Evolutionary conservation across 2,113 vertebrate genomes (phyloP).

Genomic region (Plecotus auritus): DNA sequence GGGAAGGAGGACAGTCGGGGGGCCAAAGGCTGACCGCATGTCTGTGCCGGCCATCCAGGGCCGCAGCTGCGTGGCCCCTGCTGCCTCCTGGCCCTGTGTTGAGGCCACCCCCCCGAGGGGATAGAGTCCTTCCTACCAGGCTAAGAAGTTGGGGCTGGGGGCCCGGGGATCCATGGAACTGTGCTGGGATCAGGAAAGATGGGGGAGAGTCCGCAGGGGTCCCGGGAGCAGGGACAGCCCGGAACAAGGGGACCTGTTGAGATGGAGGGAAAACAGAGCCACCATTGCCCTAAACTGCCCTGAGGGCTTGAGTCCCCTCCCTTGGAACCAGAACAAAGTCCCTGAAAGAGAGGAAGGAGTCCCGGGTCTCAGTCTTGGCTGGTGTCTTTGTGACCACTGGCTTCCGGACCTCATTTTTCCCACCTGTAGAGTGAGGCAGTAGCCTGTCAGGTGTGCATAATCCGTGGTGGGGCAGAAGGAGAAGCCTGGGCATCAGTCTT

Average conservation of each 20-base stretch:
- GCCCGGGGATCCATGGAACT: accelerated
- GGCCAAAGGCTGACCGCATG: neutral
- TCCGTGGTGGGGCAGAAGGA: neutral
- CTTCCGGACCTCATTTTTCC: neutral
- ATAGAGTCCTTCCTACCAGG: accelerated
- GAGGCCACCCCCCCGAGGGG: accelerated
- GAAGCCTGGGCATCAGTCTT: neutral
- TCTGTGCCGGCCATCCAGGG: accelerated
- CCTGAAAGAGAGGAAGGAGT: accelerated
- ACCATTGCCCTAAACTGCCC: accelerated
- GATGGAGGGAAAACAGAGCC: neutral
- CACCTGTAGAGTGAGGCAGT: neutral
- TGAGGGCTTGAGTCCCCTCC: accelerated
- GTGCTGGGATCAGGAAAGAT: neutral
- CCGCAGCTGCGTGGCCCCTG: neutral
- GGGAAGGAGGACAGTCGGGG: neutral
- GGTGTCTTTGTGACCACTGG: accelerated
- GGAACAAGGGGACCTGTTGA: neutral
- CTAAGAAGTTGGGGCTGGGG: neutral
- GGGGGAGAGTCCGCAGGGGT: accelerated
- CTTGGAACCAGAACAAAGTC: no score
- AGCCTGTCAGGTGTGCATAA: accelerated
- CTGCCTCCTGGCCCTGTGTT: neutral
- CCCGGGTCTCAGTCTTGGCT: neutral
- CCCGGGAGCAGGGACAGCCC: accelerated